Evolutionary conservation across 1,140 invertebrate species (phyloP).

Genomic region (Drosophila erecta): DNA sequence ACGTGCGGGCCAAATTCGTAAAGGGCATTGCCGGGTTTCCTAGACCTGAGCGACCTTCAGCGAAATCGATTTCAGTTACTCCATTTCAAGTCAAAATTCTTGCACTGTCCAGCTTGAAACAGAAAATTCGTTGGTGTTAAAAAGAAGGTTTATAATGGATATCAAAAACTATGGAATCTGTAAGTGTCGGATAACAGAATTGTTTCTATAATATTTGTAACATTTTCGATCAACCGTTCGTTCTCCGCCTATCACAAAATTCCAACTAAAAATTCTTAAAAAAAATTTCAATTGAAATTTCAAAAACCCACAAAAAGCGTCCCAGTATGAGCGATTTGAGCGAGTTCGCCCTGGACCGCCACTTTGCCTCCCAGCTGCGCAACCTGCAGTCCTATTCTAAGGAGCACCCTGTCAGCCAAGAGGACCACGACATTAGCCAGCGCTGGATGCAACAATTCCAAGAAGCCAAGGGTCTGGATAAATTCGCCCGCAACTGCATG

Average conservation of each 20-base stretch:
- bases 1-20: constrained; percentile 49
- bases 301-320: background rate
- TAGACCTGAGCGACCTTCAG: background rate
- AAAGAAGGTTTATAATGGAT: too few species aligned
- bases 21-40: constrained; percentile 35
- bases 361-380: constrained; percentile 49
- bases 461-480: constrained; percentile 13
- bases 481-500: constrained; percentile 61
- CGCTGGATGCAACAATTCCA: constrained; percentile 50
- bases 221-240: constrained; percentile 3
- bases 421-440: constrained; percentile 20
- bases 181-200: too few species aligned
- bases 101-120: too few species aligned
- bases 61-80: background rate
- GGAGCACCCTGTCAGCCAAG: constrained; percentile 20
- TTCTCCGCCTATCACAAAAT: background rate
- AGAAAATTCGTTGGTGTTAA: too few species aligned
- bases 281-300: constrained; percentile 14
- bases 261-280: background rate
- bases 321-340: constrained; percentile 37
- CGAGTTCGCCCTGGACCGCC: constrained; percentile 46
- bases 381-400: constrained; percentile 9
- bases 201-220: background rate
- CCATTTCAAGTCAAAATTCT: background rate
- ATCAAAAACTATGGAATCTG: too few species aligned